A percentile compares a stretch with the other conserved stretches of the same genome.
These are phyloP conservation scores for Andrena marginata DNA, from an alignment of 2,888 invertebrate genomes.

Conservation along the genomic window DNA sequence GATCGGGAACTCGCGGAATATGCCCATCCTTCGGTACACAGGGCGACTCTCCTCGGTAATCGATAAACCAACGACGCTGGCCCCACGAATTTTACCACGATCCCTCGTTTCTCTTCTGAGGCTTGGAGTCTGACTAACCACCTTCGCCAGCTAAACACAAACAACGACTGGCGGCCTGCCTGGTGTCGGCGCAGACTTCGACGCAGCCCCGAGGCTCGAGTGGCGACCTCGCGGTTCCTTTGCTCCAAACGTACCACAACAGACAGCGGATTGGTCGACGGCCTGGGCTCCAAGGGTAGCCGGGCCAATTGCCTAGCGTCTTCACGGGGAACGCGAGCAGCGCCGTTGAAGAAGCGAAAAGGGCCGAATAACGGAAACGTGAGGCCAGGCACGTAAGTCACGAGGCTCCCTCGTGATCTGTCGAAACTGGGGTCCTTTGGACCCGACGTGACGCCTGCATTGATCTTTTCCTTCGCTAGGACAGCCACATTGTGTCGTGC, in stretches of 20 bases:
- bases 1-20: slow-evolving; percentile 79
- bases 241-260: neutral
- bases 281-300: neutral
- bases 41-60: neutral
- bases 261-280: slow-evolving; percentile 38
- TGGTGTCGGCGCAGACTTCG: neutral
- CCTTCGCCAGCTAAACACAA: slow-evolving; percentile 32
- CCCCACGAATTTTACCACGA: neutral
- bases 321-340: neutral
- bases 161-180: slow-evolving; percentile 46
- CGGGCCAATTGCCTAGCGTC: slow-evolving; percentile 28
- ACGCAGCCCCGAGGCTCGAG: slow-evolving; percentile 9
- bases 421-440: slow-evolving; percentile 37
- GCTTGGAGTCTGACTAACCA: neutral
- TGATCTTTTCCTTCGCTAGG: neutral
- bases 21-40: slow-evolving; percentile 73
- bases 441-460: neutral
- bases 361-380: slow-evolving; percentile 34
- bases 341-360: slow-evolving; percentile 3
- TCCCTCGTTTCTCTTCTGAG: neutral
- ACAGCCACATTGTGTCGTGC: neutral
- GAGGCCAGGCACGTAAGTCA: slow-evolving; percentile 28
- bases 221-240: slow-evolving; percentile 44
- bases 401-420: slow-evolving; percentile 28
- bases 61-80: slow-evolving; percentile 13